Evolutionary conservation across 2,888 invertebrate genomes (phyloP), one percentile per base, ranked within the genome.

Genomic region (Orgyia antiqua): DNA sequence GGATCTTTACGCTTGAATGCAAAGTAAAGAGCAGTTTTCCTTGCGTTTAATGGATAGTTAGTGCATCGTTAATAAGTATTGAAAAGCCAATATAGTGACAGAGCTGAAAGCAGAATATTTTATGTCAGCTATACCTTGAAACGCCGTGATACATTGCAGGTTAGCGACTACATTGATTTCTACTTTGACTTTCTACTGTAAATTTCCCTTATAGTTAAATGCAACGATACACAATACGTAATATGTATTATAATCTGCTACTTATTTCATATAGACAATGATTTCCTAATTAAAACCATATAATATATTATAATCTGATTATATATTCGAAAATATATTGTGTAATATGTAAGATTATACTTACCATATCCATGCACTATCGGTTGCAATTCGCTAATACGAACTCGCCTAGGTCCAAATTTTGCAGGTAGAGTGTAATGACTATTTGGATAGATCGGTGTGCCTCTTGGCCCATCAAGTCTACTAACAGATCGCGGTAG

Each of bases 331-430:
- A n/a, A n/a, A n/a, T n/a, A n/a, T n/a, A n/a, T n/a, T n/a, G n/a
- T n/a, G n/a, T n/a, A n/a, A n/a, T n/a, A n/a, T n/a, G n/a, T n/a
- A n/a, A n/a, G n/a, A n/a, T n/a, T 10, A 31, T 29, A 78, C 82
- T 47, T 78, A 86, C 86, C 84, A 54, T 84, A 84, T 58, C 78
- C 84, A 45, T 79, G 66, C 33, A 84, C 68, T 47, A 71, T 68
- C 13, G 86, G 77, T 36, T 71, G 61, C 33, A 67, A 60, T 43
- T 80, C 72, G 49, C 82, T 82, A 57, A 86, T 84, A 50, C 84
- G 76, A 17, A 86, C 86, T 26, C 83, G 74, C 55, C 84, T 64
- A 36, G 67, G 60, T 27, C 62, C 67, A 26, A 68, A 68, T 54
- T 71, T 70, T 33, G 56, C 50, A 18, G 84, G 84, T 43, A 84